Conservation (phyloP, 2,797 vertebrate species). For the Threskiornis aethiopicus region DNA sequence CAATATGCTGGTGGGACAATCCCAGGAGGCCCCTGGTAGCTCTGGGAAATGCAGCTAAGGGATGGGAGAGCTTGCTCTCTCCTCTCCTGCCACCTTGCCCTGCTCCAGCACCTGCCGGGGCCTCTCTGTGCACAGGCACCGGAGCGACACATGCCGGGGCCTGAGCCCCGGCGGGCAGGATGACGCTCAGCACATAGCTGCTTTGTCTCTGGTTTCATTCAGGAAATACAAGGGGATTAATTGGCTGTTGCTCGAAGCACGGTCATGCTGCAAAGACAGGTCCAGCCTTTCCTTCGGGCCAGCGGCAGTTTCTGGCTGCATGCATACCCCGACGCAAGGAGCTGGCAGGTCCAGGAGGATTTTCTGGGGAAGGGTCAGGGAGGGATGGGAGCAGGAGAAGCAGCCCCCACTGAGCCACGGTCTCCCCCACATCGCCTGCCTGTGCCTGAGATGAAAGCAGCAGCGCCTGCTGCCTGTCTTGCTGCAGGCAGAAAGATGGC, state of each 20-base stretch:
- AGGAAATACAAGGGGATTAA: conserved; percentile 66
- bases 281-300: neutral
- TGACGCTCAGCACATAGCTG: neutral
- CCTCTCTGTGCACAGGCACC: neutral
- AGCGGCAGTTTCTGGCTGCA: neutral
- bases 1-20: neutral
- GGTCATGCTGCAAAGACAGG: neutral
- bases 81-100: neutral
- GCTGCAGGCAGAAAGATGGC: neutral
- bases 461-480: neutral
- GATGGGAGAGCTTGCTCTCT: neutral
- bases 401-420: neutral
- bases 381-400: neutral
- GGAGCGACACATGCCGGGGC: neutral
- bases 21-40: neutral
- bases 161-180: neutral
- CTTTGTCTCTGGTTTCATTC: conserved; percentile 50
- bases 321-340: too few species aligned
- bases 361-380: neutral
- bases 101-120: neutral
- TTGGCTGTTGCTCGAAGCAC: neutral
- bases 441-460: neutral
- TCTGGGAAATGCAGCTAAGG: neutral
- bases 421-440: neutral
- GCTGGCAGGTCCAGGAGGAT: fast-evolving